Evolutionary conservation across 37 sponge, comb jelly and placozoan genomes (phyloP), one percentile per base, ranked within the genome.

Genomic region (Tethya wilhelma): DNA sequence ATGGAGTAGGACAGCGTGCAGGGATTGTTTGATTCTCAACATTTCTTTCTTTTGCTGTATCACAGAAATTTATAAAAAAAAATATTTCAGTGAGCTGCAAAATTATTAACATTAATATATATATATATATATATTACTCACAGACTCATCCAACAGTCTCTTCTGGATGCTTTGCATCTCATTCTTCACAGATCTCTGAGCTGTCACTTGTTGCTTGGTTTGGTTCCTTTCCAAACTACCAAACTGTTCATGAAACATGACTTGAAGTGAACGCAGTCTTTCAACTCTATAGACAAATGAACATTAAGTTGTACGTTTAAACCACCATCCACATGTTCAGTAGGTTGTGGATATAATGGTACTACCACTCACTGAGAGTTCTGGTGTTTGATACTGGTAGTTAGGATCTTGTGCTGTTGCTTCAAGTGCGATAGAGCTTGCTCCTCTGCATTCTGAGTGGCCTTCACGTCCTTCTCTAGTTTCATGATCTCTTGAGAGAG

Each of bases 101-200:
- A n/a, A 26, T 60, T 12, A 67, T 9, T 12, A 37, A 8, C 3
- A 29, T 44, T 9, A 44, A 23, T 44, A 28, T 4, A 4, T 8
- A 67, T 36, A 7, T 30, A 67, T 7, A 9, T 11, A 41, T 20
- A 40, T 73, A 9, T 32, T 17, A 53, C 79, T 66, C 30, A 78
- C 79, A 17, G 46, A 53, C 26, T 78, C 55, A 23, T 3, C 67
- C 20, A 78, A 56, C 20, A 78, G 79, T 44, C 4, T 78, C 33
- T 53, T 78, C 53, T 78, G 79, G 17, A 66, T 30, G 38, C 32
- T 64, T 25, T 66, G 49, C 67, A 78, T 64, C 28, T 78, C 79
- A 14, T 78, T 45, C 67, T 78, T 42, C 38, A 78, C 53, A 33
- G 67, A 64, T 29, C 45, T 40, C 31, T 78, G 79, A 7, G 43